A percentile compares a stretch with the other conserved stretches of the same genome.
phyloP scores from a whole-genome alignment of 2,113 vertebrate genomes.

The Charadrius vociferus region DNA sequence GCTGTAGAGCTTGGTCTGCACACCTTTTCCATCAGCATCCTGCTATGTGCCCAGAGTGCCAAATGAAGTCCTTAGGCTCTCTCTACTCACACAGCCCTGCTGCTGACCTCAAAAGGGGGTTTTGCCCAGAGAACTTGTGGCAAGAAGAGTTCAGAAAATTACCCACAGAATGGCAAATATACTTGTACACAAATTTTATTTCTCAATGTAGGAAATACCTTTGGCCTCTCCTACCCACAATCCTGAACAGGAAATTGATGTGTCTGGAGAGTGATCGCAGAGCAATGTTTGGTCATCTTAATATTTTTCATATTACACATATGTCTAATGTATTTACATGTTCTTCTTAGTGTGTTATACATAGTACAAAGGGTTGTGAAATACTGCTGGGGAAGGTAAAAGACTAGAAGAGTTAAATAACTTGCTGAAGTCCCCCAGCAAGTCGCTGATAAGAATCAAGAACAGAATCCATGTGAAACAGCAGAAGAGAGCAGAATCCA shows the following conservation, averaged over 20 bases:
- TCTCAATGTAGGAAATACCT: background rate
- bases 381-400: background rate
- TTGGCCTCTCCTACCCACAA: background rate
- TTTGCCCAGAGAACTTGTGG: background rate
- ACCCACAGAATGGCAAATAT: background rate
- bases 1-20: background rate
- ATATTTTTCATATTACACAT: background rate
- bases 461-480: background rate
- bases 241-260: background rate
- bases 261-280: background rate
- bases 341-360: background rate
- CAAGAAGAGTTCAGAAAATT: background rate
- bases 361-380: background rate
- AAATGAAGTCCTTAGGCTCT: background rate
- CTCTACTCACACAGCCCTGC: background rate
- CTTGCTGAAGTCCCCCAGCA: background rate
- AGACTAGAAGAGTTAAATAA: background rate
- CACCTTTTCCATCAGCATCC: background rate
- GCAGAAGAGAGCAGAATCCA: background rate
- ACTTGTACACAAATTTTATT: background rate
- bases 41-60: background rate
- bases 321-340: background rate
- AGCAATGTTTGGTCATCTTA: background rate
- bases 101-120: background rate
- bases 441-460: background rate